These are phyloP conservation scores for Thelaira solivaga DNA, from an alignment of 2,888 invertebrate genomes.

Conservation along the genomic window DNA sequence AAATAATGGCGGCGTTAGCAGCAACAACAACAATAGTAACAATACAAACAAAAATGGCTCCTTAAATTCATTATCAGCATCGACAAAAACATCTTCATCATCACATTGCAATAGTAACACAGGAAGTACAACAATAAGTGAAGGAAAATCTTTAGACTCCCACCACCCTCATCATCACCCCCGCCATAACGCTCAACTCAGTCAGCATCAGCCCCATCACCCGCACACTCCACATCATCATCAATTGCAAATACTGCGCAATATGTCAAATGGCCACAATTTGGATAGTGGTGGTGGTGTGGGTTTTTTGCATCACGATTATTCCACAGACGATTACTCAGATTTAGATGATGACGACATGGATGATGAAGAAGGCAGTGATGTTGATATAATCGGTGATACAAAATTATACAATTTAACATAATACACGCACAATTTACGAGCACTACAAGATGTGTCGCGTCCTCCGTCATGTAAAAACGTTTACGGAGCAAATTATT, in stretches of 20 bases:
- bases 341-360: constrained; percentile 71
- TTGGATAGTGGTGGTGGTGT: constrained; percentile 63
- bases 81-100: constrained; percentile 45
- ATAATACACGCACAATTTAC: constrained; percentile 66
- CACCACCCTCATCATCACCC: constrained; percentile 6
- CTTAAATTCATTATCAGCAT: constrained; percentile 53
- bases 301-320: constrained; percentile 68
- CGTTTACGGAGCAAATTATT: neutral
- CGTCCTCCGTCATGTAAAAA: neutral
- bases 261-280: constrained; percentile 66
- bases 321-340: constrained; percentile 76
- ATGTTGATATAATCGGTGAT: constrained; percentile 77
- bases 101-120: constrained; percentile 65
- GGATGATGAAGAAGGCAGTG: constrained; percentile 75
- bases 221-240: constrained; percentile 51
- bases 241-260: constrained; percentile 68
- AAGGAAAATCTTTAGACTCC: constrained; percentile 32
- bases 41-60: constrained; percentile 49
- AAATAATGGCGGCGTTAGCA: constrained; percentile 57
- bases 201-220: constrained; percentile 38
- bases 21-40: constrained; percentile 29
- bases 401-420: constrained; percentile 74
- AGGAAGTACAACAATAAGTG: constrained; percentile 35
- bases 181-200: neutral
- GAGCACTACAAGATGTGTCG: constrained; percentile 15